A percentile compares a stretch with the other conserved stretches of the same genome.
phyloP scores from a whole-genome alignment of 2,888 invertebrate genomes.

The Exephanes ischioxanthus region DNA sequence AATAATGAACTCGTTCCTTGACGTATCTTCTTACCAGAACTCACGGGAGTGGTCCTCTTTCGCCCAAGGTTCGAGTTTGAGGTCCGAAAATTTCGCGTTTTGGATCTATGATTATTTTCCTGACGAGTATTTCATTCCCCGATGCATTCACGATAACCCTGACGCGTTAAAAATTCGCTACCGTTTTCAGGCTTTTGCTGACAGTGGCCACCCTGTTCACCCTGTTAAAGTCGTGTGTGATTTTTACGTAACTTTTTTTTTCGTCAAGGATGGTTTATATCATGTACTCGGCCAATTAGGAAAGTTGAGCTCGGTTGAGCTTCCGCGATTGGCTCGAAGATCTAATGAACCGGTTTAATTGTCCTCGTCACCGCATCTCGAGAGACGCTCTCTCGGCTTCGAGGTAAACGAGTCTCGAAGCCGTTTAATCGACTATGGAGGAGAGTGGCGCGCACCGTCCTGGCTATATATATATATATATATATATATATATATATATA shows the following conservation, averaged over 20 bases:
- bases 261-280: conserved; percentile 13
- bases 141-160: no score
- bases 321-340: conserved; percentile 64
- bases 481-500: no score
- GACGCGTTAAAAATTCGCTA: no score
- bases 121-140: no score
- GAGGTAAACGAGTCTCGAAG: conserved; percentile 58
- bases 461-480: conserved; percentile 17
- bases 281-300: conserved; percentile 59
- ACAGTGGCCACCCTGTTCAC: neutral
- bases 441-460: conserved; percentile 34
- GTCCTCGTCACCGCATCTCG: conserved; percentile 64
- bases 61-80: no score
- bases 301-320: conserved; percentile 56
- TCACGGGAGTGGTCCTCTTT: no score
- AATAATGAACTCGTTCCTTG: no score
- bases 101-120: no score
- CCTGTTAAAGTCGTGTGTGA: neutral
- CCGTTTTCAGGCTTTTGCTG: neutral
- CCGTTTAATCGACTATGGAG: conserved; percentile 67
- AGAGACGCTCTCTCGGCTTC: conserved; percentile 45
- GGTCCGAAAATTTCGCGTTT: no score
- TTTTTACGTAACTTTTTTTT: neutral
- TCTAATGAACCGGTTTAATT: conserved; percentile 72
- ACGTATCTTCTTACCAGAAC: no score